Percentiles rank a stretch among this genome's conserved stretches.
These are phyloP conservation scores for Ceyx cyanopectus DNA, from an alignment of 2,113 vertebrate species.

Conservation along the genomic window DNA sequence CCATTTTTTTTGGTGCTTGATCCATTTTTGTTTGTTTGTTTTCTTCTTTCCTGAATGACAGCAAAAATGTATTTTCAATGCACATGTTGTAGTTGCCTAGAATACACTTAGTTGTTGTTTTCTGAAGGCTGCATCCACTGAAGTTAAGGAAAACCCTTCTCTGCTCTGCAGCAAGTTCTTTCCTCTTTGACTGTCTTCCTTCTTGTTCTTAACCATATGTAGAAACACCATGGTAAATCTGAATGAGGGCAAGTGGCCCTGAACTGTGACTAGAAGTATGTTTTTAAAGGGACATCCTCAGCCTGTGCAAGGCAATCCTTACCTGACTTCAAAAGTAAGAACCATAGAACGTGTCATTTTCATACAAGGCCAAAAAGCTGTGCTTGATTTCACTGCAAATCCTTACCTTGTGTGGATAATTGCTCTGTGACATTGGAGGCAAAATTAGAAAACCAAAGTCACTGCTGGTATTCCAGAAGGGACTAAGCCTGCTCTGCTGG, in stretches of 20 bases:
- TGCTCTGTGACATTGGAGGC: neutral
- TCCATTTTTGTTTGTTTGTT: neutral
- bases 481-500: neutral
- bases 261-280: neutral
- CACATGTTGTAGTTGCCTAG: neutral
- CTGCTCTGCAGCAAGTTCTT: neutral
- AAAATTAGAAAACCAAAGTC: neutral
- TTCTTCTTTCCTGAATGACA: neutral
- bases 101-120: neutral
- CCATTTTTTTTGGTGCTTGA: neutral
- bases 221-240: neutral
- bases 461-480: rapidly evolving
- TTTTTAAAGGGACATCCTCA: neutral
- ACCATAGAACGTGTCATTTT: neutral
- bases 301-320: neutral
- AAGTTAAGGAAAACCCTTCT: neutral
- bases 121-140: neutral
- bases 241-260: neutral
- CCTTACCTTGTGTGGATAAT: neutral
- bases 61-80: neutral
- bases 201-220: neutral
- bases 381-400: neutral
- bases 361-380: neutral
- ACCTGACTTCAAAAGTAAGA: neutral
- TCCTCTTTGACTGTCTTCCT: neutral